Evolutionary conservation across 1,140 invertebrate species (phyloP).

Genomic region (Caerostris extrusa): DNA sequence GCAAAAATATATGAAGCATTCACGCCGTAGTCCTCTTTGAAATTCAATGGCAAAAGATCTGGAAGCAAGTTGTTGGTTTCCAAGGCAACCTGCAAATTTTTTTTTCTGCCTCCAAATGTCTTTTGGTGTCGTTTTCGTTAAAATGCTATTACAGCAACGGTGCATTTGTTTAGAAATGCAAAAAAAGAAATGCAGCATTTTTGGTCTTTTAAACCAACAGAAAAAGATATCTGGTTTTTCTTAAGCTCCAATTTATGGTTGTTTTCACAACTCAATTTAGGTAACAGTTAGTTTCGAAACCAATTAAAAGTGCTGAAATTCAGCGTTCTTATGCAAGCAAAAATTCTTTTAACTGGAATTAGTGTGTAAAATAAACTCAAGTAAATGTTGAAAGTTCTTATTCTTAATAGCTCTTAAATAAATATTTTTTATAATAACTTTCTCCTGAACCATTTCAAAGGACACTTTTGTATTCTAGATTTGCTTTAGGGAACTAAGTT

Average conservation of each 20-base stretch:
- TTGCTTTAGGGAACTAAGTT: no score
- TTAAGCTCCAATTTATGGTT: background rate
- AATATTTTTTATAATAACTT: background rate
- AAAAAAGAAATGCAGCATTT: background rate
- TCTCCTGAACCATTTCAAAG: background rate
- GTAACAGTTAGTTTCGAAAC: background rate
- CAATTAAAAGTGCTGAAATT: background rate
- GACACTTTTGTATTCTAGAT: no score
- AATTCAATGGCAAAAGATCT: background rate
- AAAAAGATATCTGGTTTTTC: slow-evolving; percentile 18
- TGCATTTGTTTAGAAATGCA: slow-evolving; percentile 13
- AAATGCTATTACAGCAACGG: slow-evolving; percentile 12
- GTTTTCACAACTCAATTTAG: background rate
- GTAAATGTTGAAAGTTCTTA: no score
- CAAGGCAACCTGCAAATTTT: background rate
- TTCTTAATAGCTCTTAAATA: background rate
- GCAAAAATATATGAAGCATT: background rate
- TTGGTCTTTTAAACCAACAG: background rate
- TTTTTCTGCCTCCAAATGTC: slow-evolving; percentile 6
- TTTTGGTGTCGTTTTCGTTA: slow-evolving; percentile 21
- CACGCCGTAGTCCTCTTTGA: background rate
- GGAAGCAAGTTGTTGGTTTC: background rate
- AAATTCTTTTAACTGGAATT: no score
- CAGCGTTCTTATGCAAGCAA: background rate
- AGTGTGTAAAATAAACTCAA: no score